A percentile compares a stretch with the other conserved stretches of the same genome.
Evolutionary conservation across 2,797 vertebrate species (phyloP).

Genomic region (Argya squamiceps): DNA sequence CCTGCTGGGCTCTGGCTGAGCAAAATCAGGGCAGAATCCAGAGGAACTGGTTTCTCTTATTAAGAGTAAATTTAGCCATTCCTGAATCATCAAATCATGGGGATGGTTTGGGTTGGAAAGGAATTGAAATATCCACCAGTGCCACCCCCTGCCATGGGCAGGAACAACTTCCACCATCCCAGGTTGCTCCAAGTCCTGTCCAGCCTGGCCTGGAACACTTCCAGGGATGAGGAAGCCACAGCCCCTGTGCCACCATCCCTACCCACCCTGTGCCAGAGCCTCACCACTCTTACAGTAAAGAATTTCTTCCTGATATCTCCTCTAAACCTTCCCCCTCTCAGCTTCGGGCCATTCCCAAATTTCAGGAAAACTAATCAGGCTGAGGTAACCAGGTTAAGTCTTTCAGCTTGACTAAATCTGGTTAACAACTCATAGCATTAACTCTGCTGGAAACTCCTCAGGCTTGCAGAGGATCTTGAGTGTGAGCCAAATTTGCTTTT

Average conservation of each 20-base stretch:
- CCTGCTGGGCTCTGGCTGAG: background rate
- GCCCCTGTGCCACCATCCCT: background rate
- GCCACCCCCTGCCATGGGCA: background rate
- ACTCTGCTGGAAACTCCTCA: background rate
- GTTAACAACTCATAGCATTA: background rate
- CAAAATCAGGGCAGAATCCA: background rate
- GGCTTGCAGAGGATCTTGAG: background rate
- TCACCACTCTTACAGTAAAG: background rate
- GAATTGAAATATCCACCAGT: accelerated
- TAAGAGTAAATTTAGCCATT: background rate
- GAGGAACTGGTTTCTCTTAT: background rate
- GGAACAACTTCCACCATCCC: background rate
- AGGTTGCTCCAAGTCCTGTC: accelerated
- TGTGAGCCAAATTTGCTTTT: background rate
- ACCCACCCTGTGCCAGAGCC: background rate
- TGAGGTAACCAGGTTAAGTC: background rate
- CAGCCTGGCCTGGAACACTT: background rate
- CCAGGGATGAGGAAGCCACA: background rate
- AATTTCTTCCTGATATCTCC: background rate
- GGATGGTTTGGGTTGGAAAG: background rate
- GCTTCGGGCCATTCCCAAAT: background rate
- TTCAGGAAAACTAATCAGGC: background rate
- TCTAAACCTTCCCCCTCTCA: background rate
- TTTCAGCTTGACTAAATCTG: background rate
- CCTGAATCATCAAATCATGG: background rate